A percentile compares a stretch with the other conserved stretches of the same genome.
Conservation (phyloP, 2,797 vertebrate species). For the Gadopsis bispinosus region DNA sequence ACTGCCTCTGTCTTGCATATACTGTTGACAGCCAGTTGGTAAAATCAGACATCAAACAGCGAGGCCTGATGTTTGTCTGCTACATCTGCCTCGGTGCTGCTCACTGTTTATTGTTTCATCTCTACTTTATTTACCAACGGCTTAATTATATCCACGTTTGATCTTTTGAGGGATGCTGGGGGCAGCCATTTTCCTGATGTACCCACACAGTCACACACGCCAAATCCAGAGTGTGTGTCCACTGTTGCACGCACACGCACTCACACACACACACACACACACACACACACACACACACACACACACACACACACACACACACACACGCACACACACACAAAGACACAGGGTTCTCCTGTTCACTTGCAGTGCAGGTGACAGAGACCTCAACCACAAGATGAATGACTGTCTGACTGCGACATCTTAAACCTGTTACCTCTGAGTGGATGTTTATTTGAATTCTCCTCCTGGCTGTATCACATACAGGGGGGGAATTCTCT, state of each 20-base stretch:
- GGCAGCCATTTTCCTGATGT: conserved; percentile 58
- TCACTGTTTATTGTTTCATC: conserved; percentile 82
- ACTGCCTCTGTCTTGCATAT: conserved; percentile 46
- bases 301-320: conserved; percentile 29
- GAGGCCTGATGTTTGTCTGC: conserved; percentile 65
- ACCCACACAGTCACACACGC: conserved; percentile 42
- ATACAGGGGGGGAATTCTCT: conserved; percentile 71
- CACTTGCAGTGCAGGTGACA: conserved; percentile 72
- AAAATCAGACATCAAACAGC: conserved; percentile 74
- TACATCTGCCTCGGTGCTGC: conserved; percentile 75
- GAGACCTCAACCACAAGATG: conserved; percentile 74
- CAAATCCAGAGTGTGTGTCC: conserved; percentile 24
- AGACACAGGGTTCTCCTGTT: conserved; percentile 45
- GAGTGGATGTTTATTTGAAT: conserved; percentile 85
- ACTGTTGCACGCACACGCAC: not conserved
- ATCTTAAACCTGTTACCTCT: conserved; percentile 86
- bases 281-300: conserved; percentile 14
- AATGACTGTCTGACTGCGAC: conserved; percentile 82
- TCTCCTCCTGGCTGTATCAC: conserved; percentile 77
- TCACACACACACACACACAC: conserved; percentile 16
- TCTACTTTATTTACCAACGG: conserved; percentile 79
- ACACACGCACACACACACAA: conserved; percentile 3
- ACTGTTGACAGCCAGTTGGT: conserved; percentile 70
- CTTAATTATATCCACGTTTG: conserved; percentile 83
- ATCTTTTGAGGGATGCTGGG: conserved; percentile 64